Conservation (phyloP, 2,888 invertebrate species). For the Atethmia centrago region DNA sequence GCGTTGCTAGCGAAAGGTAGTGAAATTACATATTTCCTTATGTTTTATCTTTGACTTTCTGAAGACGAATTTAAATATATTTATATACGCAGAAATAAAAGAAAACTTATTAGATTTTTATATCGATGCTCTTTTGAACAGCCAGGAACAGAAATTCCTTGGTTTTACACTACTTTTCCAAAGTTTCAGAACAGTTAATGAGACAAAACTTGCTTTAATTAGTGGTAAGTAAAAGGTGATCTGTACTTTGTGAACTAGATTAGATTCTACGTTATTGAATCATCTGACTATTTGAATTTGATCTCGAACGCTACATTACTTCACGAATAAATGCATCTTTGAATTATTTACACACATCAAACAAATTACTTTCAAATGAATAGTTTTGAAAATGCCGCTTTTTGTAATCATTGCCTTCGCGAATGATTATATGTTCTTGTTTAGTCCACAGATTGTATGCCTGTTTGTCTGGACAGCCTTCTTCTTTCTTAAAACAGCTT, state of each 20-base stretch:
- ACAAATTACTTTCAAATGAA: slow-evolving; percentile 33
- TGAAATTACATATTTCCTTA: background rate
- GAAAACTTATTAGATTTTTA: background rate
- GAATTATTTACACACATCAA: slow-evolving; percentile 40
- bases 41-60: background rate
- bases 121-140: background rate
- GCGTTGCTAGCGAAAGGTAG: background rate
- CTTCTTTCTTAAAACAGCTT: background rate
- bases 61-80: background rate
- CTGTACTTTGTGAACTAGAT: background rate
- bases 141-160: background rate
- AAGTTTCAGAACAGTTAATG: background rate
- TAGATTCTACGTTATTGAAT: background rate
- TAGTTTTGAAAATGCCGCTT: slow-evolving; percentile 44
- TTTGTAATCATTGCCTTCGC: slow-evolving; percentile 17
- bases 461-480: background rate
- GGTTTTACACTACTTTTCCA: background rate
- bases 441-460: background rate
- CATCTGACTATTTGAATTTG: background rate
- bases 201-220: background rate
- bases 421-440: background rate
- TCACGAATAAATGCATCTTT: background rate
- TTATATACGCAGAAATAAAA: background rate
- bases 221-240: background rate
- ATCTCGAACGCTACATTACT: background rate